phyloP scores from a whole-genome alignment of 2,113 vertebrate species.

The Delphinus delphis region DNA sequence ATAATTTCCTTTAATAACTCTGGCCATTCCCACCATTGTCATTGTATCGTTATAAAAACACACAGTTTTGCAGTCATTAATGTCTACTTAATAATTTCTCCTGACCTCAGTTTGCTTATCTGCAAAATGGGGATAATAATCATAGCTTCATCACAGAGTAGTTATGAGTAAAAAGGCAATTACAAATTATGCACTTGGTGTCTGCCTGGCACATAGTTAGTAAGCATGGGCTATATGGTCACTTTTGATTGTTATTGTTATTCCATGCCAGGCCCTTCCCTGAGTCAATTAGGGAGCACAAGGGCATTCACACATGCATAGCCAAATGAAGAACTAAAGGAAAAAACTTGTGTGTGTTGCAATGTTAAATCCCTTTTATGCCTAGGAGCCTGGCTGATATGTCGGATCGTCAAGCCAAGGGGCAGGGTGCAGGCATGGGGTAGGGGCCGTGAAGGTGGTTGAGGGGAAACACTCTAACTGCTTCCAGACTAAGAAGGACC shows the following conservation, averaged over 20 bases:
- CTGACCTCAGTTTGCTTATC: neutral
- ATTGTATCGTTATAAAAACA: neutral
- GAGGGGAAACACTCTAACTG: neutral
- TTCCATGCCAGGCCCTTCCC: neutral
- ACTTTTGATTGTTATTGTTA: neutral
- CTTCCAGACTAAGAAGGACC: neutral
- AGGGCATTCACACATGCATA: neutral
- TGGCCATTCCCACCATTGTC: neutral
- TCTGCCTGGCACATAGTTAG: neutral
- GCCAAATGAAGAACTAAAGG: neutral
- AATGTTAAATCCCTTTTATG: neutral
- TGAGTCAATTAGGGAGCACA: neutral
- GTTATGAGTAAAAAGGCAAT: neutral
- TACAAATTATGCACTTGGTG: neutral
- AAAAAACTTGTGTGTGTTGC: neutral
- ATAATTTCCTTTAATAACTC: neutral
- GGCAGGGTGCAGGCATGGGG: rapidly evolving
- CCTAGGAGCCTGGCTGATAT: neutral
- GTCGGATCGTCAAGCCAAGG: neutral
- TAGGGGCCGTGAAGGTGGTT: neutral
- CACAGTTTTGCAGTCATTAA: neutral
- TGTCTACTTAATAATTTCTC: neutral
- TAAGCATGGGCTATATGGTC: neutral
- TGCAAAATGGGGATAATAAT: neutral
- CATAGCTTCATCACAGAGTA: neutral